Percentiles rank a stretch among this genome's conserved stretches.
Conservation (phyloP, 1,140 invertebrate genomes). For the Homarus americanus region DNA sequence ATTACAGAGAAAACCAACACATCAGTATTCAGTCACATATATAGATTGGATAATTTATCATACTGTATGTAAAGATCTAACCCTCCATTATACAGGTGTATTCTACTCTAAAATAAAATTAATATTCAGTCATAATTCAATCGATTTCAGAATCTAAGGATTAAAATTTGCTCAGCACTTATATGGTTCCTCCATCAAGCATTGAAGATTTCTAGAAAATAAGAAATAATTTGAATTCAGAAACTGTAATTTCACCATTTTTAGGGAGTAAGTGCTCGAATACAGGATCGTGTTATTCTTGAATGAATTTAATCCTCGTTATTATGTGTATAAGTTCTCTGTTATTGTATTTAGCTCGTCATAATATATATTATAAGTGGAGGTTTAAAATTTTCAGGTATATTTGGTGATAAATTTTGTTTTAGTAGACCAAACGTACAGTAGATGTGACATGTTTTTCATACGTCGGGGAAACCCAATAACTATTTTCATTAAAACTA, state of each 20-base stretch:
- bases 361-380: not conserved
- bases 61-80: not conserved
- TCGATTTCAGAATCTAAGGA: not conserved
- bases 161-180: not conserved
- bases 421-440: not conserved
- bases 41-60: no score
- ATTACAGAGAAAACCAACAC: not conserved
- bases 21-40: not conserved
- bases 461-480: not conserved
- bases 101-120: not conserved
- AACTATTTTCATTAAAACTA: not conserved
- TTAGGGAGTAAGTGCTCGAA: not conserved
- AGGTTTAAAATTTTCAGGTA: not conserved
- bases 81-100: not conserved
- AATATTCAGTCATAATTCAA: not conserved
- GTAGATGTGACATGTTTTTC: not conserved
- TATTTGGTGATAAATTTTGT: not conserved
- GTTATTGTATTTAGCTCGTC: not conserved
- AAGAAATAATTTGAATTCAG: no score
- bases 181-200: not conserved
- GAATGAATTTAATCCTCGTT: not conserved
- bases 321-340: not conserved
- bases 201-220: no score
- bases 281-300: not conserved
- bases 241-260: no score